A percentile compares a stretch with the other conserved stretches of the same genome.
These are phyloP conservation scores for Rhorus exstirpatorius DNA, from an alignment of 2,888 invertebrate species.

Conservation along the genomic window DNA sequence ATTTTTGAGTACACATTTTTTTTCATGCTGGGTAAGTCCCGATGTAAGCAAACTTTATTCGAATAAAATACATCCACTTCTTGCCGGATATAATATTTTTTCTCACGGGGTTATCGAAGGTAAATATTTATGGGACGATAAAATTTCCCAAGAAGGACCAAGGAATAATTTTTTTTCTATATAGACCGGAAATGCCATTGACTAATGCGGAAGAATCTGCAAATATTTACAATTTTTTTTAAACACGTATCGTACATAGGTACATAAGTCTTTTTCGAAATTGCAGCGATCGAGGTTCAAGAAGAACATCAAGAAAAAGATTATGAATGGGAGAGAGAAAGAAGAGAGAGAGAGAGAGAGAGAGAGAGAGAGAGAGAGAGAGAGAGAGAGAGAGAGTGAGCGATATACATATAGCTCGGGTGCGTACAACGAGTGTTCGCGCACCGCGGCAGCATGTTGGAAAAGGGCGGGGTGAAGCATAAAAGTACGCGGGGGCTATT, in stretches of 20 bases:
- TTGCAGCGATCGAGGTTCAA: constrained; percentile 43
- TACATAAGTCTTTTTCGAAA: constrained; percentile 29
- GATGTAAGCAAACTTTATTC: neutral
- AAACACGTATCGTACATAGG: neutral
- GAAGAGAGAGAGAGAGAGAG: neutral
- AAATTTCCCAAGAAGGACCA: constrained; percentile 2
- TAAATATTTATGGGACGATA: neutral
- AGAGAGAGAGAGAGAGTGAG: neutral
- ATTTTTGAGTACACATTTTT: too few relatives aligned
- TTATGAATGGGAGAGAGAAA: neutral
- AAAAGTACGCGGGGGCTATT: constrained; percentile 79
- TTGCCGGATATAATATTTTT: too few relatives aligned
- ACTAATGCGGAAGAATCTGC: constrained; percentile 12
- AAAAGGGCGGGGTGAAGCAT: constrained; percentile 70
- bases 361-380: neutral
- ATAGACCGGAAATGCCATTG: neutral
- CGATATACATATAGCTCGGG: constrained; percentile 35
- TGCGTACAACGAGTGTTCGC: constrained; percentile 39
- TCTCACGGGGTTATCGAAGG: too few relatives aligned
- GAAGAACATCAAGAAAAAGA: neutral
- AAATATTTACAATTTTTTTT: constrained; percentile 22
- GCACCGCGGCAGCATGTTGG: constrained; percentile 56
- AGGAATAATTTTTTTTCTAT: constrained; percentile 3
- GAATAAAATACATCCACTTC: neutral
- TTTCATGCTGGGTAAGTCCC: too few relatives aligned